Percentiles rank a stretch among this genome's conserved stretches.
These are phyloP conservation scores for Bolinopsis microptera DNA, from an alignment of 37 sponge, comb jelly and placozoan genomes.

Conservation along the genomic window DNA sequence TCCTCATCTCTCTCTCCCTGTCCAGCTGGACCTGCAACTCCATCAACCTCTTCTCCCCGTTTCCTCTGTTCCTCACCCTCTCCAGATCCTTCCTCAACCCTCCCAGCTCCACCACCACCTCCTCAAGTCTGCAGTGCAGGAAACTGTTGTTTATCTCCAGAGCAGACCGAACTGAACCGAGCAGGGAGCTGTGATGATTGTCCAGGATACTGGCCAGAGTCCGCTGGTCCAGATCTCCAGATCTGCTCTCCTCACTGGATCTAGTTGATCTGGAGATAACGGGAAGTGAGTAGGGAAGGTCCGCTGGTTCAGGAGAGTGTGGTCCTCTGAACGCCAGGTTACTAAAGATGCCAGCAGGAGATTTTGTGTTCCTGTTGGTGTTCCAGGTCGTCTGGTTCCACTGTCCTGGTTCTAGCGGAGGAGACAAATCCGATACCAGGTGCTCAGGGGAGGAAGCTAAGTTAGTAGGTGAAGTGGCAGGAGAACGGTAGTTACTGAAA, in stretches of 20 bases:
- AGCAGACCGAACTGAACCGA: neutral
- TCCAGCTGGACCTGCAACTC: neutral
- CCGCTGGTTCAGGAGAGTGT: neutral
- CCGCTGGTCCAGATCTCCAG: neutral
- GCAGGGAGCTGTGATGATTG: neutral
- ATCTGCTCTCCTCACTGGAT: neutral
- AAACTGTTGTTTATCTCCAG: neutral
- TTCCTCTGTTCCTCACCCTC: neutral
- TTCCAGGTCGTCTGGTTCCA: neutral
- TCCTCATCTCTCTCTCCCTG: neutral
- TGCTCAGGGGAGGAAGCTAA: neutral
- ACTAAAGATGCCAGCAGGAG: neutral
- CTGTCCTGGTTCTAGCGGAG: neutral
- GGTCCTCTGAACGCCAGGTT: neutral
- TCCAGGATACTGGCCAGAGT: neutral
- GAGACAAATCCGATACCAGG: neutral
- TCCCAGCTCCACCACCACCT: neutral
- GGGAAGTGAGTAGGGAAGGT: neutral
- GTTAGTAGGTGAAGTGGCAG: neutral
- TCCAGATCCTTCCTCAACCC: neutral
- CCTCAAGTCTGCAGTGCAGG: neutral
- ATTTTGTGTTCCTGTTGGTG: neutral
- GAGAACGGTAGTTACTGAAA: conserved; percentile 8
- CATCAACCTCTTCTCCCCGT: neutral
- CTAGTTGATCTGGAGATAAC: neutral